phyloP scores from a whole-genome alignment of 2,888 invertebrate genomes.

The Hirtodrosophila histrioides region DNA sequence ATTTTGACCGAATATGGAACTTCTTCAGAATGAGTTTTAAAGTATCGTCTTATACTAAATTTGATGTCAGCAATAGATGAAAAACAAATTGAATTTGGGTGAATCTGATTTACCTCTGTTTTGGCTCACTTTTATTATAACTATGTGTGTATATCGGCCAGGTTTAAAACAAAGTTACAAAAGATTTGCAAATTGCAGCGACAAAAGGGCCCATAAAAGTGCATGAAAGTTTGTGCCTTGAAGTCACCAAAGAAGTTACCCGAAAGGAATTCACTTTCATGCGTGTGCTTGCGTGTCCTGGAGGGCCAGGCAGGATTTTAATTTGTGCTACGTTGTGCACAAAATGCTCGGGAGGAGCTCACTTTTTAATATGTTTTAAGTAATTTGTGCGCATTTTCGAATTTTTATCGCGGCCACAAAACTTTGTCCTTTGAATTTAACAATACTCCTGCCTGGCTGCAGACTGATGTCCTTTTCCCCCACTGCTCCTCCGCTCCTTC shows the following conservation, averaged over 20 bases:
- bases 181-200: constrained; percentile 31
- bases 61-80: no score
- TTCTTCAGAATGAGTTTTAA: no score
- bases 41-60: no score
- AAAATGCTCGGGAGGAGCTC: constrained; percentile 34
- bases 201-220: constrained; percentile 37
- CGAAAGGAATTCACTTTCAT: constrained; percentile 32
- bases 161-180: constrained; percentile 21
- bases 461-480: constrained; percentile 33
- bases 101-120: no score
- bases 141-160: no score
- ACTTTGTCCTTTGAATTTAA: constrained; percentile 63
- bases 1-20: no score
- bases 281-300: constrained; percentile 5
- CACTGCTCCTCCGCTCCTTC: background rate
- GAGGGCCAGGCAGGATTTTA: constrained; percentile 27
- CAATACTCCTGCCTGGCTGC: constrained; percentile 36
- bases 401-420: constrained; percentile 73
- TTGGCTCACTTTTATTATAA: no score
- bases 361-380: constrained; percentile 70
- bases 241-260: constrained; percentile 5
- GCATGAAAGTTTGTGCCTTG: constrained; percentile 27
- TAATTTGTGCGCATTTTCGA: constrained; percentile 73
- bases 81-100: no score
- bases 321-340: constrained; percentile 59